Conservation (phyloP, 2,888 invertebrate species). For the Euplexia lucipara region DNA sequence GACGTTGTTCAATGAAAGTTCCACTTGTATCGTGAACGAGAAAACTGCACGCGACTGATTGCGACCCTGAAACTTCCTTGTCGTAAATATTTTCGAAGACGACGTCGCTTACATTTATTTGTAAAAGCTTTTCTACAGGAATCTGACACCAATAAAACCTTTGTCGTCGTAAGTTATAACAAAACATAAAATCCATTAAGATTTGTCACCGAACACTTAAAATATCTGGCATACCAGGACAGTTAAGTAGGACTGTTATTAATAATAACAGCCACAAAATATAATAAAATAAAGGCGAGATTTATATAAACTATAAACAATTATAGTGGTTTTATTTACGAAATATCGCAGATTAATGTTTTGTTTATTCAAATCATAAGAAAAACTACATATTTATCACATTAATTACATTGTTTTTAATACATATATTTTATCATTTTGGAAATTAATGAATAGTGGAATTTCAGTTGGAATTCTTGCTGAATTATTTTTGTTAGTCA, state of each 20-base stretch:
- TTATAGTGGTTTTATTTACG: slow-evolving; percentile 11
- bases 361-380: slow-evolving; percentile 8
- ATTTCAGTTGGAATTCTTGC: neutral
- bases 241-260: slow-evolving; percentile 14
- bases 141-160: neutral
- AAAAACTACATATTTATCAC: neutral
- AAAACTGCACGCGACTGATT: neutral
- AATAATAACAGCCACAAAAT: slow-evolving; percentile 13
- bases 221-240: slow-evolving; percentile 28
- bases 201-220: slow-evolving; percentile 35
- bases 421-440: too few species aligned
- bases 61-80: neutral
- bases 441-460: neutral
- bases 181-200: slow-evolving; percentile 15
- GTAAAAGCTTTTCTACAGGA: neutral
- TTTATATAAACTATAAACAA: slow-evolving; percentile 15
- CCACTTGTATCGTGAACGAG: neutral
- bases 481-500: too few species aligned
- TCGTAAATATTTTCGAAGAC: slow-evolving; percentile 5
- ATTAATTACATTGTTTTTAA: too few species aligned
- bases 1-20: neutral
- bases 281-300: slow-evolving; percentile 12
- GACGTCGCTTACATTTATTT: neutral
- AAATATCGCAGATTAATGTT: slow-evolving; percentile 22
- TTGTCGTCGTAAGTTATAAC: slow-evolving; percentile 10